These are phyloP conservation scores for Zaprionus kolodkinae DNA, from an alignment of 1,140 invertebrate species.

Conservation along the genomic window DNA sequence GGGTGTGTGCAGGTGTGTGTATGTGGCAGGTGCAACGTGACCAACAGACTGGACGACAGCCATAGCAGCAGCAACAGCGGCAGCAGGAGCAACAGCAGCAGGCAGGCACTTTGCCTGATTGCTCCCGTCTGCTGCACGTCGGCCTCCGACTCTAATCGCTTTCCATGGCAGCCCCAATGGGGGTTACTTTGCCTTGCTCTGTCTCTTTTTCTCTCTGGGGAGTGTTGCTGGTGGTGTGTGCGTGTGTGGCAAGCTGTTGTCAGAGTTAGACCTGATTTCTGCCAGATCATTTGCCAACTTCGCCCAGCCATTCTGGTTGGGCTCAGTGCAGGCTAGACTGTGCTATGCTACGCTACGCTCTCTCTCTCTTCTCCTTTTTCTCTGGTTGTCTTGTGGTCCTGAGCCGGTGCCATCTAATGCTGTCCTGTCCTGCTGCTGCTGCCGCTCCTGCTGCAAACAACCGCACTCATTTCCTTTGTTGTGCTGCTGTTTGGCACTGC, in stretches of 20 bases:
- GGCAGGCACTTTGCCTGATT: conserved; percentile 81
- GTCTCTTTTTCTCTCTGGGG: not conserved
- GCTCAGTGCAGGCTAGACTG: no score
- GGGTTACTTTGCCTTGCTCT: not conserved
- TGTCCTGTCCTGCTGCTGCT: conserved; percentile 17
- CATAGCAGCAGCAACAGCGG: conserved; percentile 20
- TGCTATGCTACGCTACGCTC: not conserved
- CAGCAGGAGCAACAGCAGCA: conserved; percentile 36
- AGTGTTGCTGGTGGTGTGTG: not conserved
- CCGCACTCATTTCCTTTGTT: conserved; percentile 66
- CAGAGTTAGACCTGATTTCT: conserved; percentile 65
- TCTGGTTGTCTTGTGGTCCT: conserved; percentile 13
- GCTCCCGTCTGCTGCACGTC: conserved; percentile 69
- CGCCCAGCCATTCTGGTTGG: conserved; percentile 5
- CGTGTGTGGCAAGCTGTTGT: conserved; percentile 1
- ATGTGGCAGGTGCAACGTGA: conserved; percentile 59
- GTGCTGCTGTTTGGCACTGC: conserved; percentile 60
- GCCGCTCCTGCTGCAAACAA: conserved; percentile 25
- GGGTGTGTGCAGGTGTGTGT: conserved; percentile 20
- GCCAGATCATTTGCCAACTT: conserved; percentile 81
- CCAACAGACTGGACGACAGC: conserved; percentile 54
- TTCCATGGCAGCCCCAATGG: conserved; percentile 26
- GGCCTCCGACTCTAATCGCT: conserved; percentile 68
- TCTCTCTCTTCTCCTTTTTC: not conserved
- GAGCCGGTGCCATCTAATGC: conserved; percentile 9